These are phyloP conservation scores for Hylomyscus alleni DNA, from an alignment of 2,797 vertebrate species.

Conservation along the genomic window DNA sequence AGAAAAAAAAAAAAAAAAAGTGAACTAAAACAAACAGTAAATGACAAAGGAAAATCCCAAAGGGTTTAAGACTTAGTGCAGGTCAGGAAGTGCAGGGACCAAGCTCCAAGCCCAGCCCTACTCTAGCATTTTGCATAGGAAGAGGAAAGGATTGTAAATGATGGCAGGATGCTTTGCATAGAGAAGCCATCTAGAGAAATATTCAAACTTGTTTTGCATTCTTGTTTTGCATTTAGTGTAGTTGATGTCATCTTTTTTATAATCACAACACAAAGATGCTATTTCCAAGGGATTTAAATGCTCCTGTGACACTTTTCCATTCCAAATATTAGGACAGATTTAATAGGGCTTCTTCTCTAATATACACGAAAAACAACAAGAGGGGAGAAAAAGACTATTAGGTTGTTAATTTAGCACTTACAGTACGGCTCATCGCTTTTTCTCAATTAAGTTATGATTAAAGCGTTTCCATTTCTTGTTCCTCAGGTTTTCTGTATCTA, in stretches of 20 bases:
- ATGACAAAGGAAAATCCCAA: neutral
- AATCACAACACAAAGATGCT: slow-evolving; percentile 46
- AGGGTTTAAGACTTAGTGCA: neutral
- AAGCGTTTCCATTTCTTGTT: slow-evolving; percentile 19
- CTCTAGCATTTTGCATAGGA: neutral
- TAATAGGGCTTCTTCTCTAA: slow-evolving; percentile 42
- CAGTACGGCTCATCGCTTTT: neutral
- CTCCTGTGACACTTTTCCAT: slow-evolving; percentile 57
- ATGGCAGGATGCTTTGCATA: neutral
- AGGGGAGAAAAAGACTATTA: slow-evolving; percentile 14
- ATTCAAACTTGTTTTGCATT: slow-evolving; percentile 40
- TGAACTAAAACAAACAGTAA: neutral
- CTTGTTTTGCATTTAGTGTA: neutral
- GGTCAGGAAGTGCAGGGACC: neutral
- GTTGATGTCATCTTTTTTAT: neutral
- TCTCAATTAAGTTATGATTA: slow-evolving; percentile 44
- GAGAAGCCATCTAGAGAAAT: neutral
- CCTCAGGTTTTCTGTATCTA: slow-evolving; percentile 31
- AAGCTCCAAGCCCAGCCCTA: neutral
- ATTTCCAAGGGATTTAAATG: slow-evolving; percentile 54
- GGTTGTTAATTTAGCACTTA: slow-evolving; percentile 23
- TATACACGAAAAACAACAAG: neutral
- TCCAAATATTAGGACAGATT: slow-evolving; percentile 52
- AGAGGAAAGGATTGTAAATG: neutral
- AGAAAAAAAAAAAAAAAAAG: neutral